These are phyloP conservation scores for Gobiocypris rarus DNA, from an alignment of 2,113 vertebrate genomes.

Conservation along the genomic window DNA sequence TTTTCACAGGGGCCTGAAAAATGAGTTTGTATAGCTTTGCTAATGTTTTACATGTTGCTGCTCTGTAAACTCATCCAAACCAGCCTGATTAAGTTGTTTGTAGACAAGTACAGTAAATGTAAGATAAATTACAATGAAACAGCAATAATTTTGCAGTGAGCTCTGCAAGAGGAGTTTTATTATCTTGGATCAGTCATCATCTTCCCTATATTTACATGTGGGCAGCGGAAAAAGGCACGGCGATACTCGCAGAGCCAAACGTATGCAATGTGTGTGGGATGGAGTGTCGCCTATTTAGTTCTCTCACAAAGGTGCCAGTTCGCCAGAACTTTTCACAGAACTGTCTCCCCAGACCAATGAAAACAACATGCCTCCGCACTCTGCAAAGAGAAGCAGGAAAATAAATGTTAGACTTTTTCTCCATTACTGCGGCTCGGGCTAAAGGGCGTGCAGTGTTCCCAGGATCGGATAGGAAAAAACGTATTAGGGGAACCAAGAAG, in stretches of 20 bases:
- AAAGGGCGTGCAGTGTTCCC: slow-evolving; percentile 43
- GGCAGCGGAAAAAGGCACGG: slow-evolving; percentile 19
- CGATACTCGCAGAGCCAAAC: slow-evolving; percentile 1
- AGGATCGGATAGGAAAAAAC: slow-evolving; percentile 45
- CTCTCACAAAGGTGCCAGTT: slow-evolving; percentile 44
- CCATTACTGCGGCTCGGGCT: slow-evolving; percentile 31
- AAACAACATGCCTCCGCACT: slow-evolving; percentile 49
- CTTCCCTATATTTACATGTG: slow-evolving; percentile 36
- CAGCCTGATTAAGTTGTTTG: slow-evolving; percentile 15
- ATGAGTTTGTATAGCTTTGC: too few species aligned
- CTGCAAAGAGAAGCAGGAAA: slow-evolving; percentile 51
- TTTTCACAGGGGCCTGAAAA: neutral
- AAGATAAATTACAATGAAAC: slow-evolving; percentile 38
- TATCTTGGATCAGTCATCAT: slow-evolving; percentile 53
- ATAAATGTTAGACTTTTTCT: slow-evolving; percentile 53
- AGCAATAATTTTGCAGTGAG: slow-evolving; percentile 45
- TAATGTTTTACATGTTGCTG: slow-evolving; percentile 16
- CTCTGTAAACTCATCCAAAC: slow-evolving; percentile 17
- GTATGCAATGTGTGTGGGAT: slow-evolving; percentile 48
- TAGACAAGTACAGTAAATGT: slow-evolving; percentile 35
- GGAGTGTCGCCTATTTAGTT: slow-evolving; percentile 26
- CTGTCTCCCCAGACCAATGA: slow-evolving; percentile 53
- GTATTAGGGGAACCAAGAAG: slow-evolving; percentile 10
- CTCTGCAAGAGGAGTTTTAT: slow-evolving; percentile 46
- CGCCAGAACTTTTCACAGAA: slow-evolving; percentile 33